Evolutionary conservation across 1,140 invertebrate species (phyloP).

Genomic region (Gonioctena quinquepunctata): DNA sequence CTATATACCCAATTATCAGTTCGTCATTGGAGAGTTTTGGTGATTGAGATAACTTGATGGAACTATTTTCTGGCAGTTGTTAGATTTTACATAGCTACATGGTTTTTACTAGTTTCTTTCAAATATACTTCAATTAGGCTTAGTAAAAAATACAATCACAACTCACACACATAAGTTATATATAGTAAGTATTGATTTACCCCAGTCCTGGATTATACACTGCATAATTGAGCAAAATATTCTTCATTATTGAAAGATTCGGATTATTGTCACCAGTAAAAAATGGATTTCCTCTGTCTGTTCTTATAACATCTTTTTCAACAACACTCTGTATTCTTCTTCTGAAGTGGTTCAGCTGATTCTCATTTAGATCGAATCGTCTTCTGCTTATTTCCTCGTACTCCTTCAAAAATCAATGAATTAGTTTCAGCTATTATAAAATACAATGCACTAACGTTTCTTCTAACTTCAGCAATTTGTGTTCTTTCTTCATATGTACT

Average conservation of each 20-base stretch:
- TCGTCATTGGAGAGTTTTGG: too few relatives aligned
- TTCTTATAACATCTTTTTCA: constrained; percentile 90
- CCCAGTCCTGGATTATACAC: constrained; percentile 84
- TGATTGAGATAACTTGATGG: too few relatives aligned
- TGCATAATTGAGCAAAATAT: constrained; percentile 90
- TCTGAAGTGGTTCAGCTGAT: constrained; percentile 80
- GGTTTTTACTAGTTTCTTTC: too few relatives aligned
- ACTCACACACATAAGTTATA: too few relatives aligned
- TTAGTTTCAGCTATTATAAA: too few relatives aligned
- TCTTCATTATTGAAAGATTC: constrained; percentile 90
- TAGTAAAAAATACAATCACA: too few relatives aligned
- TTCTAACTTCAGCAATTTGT: constrained; percentile 80
- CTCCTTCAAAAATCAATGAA: constrained; percentile 57
- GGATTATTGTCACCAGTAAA: constrained; percentile 92
- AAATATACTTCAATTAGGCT: too few relatives aligned
- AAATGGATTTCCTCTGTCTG: constrained; percentile 87
- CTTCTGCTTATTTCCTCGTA: constrained; percentile 75
- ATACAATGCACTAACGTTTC: constrained; percentile 56
- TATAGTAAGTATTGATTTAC: too few relatives aligned
- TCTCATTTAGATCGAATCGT: constrained; percentile 74
- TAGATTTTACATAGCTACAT: too few relatives aligned
- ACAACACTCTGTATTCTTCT: constrained; percentile 88
- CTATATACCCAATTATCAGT: too few relatives aligned
- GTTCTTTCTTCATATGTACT: constrained; percentile 88
- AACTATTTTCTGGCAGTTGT: too few relatives aligned